These are phyloP conservation scores for Glyptemys insculpta DNA, from an alignment of 2,797 vertebrate genomes.

Conservation along the genomic window DNA sequence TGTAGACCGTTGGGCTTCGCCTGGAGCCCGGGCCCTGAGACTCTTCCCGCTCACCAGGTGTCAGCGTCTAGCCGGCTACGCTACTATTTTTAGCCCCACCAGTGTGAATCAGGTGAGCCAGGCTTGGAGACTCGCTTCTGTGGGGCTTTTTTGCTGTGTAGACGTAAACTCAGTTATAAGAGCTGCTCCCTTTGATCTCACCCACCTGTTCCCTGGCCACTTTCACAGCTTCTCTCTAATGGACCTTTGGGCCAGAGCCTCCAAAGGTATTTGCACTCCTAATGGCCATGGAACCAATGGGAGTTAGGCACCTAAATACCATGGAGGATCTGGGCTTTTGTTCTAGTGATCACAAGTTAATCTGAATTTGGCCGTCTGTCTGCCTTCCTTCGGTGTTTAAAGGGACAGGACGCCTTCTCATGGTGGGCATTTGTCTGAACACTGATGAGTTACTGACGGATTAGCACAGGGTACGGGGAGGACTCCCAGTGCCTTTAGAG, in stretches of 20 bases:
- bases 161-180: too few species aligned
- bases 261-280: neutral
- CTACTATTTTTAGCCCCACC: too few species aligned
- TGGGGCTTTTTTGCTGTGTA: neutral
- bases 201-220: neutral
- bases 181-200: neutral
- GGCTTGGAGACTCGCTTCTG: too few species aligned
- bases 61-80: neutral
- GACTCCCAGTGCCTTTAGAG: neutral
- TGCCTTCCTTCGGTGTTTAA: neutral
- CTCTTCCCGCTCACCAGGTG: neutral
- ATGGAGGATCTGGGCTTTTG: neutral
- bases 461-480: neutral
- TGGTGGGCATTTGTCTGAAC: too few species aligned
- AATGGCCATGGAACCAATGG: neutral
- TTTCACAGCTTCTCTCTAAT: too few species aligned
- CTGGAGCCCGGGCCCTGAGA: too few species aligned
- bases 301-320: neutral
- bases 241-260: neutral
- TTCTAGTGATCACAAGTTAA: neutral
- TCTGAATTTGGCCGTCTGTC: neutral
- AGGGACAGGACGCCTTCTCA: neutral
- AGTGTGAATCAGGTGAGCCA: too few species aligned
- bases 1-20: neutral
- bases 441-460: neutral